A percentile compares a stretch with the other conserved stretches of the same genome.
Conservation (phyloP, 2,888 invertebrate species). For the Antheraea assamensis region DNA sequence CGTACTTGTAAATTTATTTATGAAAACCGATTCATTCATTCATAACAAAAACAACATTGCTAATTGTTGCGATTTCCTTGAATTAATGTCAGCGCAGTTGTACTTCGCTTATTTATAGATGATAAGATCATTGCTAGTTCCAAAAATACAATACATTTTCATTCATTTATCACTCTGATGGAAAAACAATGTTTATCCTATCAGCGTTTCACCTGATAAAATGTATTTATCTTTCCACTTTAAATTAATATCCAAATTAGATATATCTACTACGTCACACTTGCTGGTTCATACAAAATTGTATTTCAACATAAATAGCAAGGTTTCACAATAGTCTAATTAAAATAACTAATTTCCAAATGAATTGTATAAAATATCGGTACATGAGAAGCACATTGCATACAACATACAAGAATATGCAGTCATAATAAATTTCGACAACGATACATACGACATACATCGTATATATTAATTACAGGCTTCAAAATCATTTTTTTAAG, state of each 20-base stretch:
- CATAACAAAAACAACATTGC: background rate
- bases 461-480: too few relatives aligned
- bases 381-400: background rate
- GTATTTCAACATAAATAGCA: background rate
- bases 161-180: conserved; percentile 13
- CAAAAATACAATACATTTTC: conserved; percentile 11
- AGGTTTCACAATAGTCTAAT: background rate
- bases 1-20: background rate
- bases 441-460: background rate
- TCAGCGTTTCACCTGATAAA: conserved; percentile 4
- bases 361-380: background rate
- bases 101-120: background rate
- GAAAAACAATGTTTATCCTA: conserved; percentile 14
- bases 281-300: background rate
- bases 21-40: conserved; percentile 2
- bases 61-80: background rate
- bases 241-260: conserved; percentile 12
- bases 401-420: background rate
- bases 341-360: background rate
- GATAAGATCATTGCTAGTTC: conserved; percentile 2
- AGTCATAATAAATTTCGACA: background rate
- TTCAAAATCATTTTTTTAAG: too few relatives aligned
- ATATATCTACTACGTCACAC: conserved; percentile 8
- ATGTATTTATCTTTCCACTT: conserved; percentile 27
- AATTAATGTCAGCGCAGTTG: conserved; percentile 4